Conservation (phyloP, 2,888 invertebrate species). For the Thymelicus acteon region DNA sequence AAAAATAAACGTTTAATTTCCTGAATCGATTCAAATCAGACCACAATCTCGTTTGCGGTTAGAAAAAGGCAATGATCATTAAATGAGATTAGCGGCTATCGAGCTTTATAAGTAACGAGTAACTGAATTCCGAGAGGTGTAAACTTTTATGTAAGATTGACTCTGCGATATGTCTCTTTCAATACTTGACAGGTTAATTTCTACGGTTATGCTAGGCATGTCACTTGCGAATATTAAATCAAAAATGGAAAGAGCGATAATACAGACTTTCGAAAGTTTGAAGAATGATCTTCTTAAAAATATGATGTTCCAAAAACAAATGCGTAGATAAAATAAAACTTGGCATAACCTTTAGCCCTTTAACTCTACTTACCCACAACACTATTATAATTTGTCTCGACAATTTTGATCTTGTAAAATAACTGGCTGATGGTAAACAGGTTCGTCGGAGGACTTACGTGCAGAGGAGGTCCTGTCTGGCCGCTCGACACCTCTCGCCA, state of each 20-base stretch:
- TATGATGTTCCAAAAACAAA: too few relatives aligned
- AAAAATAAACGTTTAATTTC: conserved; percentile 21
- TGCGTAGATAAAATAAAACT: too few relatives aligned
- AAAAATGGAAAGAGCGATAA: too few relatives aligned
- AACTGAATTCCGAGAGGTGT: neutral
- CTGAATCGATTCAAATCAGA: conserved; percentile 19
- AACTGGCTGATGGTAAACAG: conserved; percentile 48
- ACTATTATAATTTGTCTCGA: neutral
- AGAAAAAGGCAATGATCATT: conserved; percentile 30
- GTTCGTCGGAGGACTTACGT: conserved; percentile 77
- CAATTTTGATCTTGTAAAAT: neutral
- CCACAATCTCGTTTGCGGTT: conserved; percentile 30
- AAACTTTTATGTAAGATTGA: neutral
- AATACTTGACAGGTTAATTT: neutral
- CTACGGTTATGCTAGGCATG: too few relatives aligned
- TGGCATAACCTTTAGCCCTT: too few relatives aligned
- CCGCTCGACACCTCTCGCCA: conserved; percentile 87
- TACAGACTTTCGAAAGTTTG: too few relatives aligned
- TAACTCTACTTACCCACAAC: too few relatives aligned
- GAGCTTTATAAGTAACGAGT: neutral
- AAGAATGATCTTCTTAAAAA: too few relatives aligned
- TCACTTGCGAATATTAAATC: too few relatives aligned
- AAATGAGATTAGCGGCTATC: conserved; percentile 17
- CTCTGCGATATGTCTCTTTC: neutral
- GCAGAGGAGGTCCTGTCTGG: conserved; percentile 83